Conservation (phyloP, 2,888 invertebrate species). For the Labia minor region DNA sequence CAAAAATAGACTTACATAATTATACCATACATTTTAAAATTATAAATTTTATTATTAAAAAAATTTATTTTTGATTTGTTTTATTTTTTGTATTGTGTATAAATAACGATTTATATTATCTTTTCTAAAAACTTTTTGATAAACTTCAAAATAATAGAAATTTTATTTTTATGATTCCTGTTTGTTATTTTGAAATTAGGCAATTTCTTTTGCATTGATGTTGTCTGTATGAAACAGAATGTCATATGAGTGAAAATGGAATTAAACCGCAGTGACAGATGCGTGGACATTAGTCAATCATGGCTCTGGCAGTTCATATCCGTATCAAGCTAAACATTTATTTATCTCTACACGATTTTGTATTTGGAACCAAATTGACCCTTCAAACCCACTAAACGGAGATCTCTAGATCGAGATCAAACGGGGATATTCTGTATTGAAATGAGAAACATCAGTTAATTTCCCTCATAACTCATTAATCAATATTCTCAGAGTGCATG, state of each 20-base stretch:
- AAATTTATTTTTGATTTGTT: neutral
- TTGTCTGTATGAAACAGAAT: neutral
- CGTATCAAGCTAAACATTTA: conserved; percentile 3
- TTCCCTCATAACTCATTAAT: too few species aligned
- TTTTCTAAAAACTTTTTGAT: neutral
- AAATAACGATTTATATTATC: neutral
- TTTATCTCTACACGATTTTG: neutral
- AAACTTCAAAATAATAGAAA: neutral
- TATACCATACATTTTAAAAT: too few species aligned
- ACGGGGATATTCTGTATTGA: too few species aligned
- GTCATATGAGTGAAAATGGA: neutral
- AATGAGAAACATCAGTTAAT: too few species aligned
- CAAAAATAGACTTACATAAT: too few species aligned
- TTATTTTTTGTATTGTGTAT: neutral
- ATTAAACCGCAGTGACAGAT: conserved; percentile 4
- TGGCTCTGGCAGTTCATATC: conserved; percentile 1
- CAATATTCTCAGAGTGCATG: too few species aligned
- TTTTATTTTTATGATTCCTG: neutral
- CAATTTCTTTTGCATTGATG: neutral
- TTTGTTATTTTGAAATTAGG: neutral
- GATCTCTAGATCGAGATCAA: too few species aligned
- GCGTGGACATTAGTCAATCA: conserved; percentile 13
- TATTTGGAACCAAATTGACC: neutral
- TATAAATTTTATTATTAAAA: too few species aligned
- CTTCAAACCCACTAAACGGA: neutral